Percentiles rank a stretch among this genome's conserved stretches.
phyloP scores from a whole-genome alignment of 2,113 vertebrate species.

The Tricholaema leucomelas region DNA sequence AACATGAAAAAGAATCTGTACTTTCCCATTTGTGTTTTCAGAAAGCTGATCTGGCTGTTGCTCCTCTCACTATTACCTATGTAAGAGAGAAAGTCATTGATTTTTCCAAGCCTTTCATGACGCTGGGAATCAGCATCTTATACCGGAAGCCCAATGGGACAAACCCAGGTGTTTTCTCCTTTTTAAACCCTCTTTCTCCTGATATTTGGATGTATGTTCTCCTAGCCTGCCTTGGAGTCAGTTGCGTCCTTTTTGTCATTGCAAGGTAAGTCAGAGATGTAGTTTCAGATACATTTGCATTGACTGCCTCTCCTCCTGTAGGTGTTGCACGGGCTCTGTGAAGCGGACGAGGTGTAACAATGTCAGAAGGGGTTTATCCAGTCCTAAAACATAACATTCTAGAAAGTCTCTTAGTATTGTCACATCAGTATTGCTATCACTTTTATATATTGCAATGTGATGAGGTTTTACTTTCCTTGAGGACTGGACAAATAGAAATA shows the following conservation, averaged over 20 bases:
- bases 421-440: neutral
- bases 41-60: conserved; percentile 97
- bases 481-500: neutral
- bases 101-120: conserved; percentile 99
- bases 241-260: conserved; percentile 97
- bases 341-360: neutral
- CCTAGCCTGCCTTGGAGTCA: conserved; percentile 95
- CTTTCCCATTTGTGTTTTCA: conserved; percentile 65
- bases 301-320: neutral
- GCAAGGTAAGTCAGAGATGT: conserved; percentile 84
- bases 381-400: neutral
- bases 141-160: conserved; percentile 97
- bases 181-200: conserved; percentile 94
- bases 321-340: neutral
- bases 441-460: neutral
- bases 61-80: conserved; percentile 96
- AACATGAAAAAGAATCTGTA: neutral
- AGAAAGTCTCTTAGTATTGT: neutral
- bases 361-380: neutral
- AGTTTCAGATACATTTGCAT: neutral
- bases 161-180: conserved; percentile 96
- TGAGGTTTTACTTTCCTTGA: neutral
- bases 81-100: conserved; percentile 98
- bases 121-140: conserved; percentile 95
- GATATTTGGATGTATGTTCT: conserved; percentile 99